Percentiles rank a stretch among this genome's conserved stretches.
Evolutionary conservation across 2,888 invertebrate genomes (phyloP).

Genomic region (Acleris holmiana): DNA sequence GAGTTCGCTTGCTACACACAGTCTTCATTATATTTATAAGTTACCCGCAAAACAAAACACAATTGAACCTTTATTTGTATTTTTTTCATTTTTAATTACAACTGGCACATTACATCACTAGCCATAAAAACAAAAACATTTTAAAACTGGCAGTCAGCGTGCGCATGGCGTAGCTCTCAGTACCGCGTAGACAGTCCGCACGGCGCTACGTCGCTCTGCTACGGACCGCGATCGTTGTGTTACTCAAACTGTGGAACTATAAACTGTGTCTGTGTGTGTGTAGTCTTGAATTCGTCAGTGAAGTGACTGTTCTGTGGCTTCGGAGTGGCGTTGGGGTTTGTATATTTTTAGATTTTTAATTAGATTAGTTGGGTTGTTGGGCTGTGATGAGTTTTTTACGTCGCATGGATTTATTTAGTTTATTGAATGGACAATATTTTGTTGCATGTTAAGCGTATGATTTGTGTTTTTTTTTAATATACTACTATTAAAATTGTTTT

Average conservation of each 20-base stretch:
- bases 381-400: neutral
- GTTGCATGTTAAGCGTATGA: no score
- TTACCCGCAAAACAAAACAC: no score
- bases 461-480: no score
- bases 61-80: neutral
- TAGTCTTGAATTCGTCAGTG: constrained; percentile 24
- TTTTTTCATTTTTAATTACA: neutral
- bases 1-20: no score
- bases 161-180: constrained; percentile 46
- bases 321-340: constrained; percentile 28
- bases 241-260: constrained; percentile 31
- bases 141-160: constrained; percentile 4
- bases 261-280: constrained; percentile 31
- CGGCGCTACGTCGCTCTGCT: constrained; percentile 57
- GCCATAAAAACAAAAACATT: constrained; percentile 23
- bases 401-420: neutral
- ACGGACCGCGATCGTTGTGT: constrained; percentile 50
- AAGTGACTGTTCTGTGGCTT: constrained; percentile 32
- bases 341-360: constrained; percentile 26
- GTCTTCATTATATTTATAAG: no score
- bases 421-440: neutral
- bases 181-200: constrained; percentile 60
- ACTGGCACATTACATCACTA: constrained; percentile 4
- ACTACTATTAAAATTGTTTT: no score
- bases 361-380: constrained; percentile 20